A percentile compares a stretch with the other conserved stretches of the same genome.
Evolutionary conservation across 1,140 invertebrate genomes (phyloP).

Genomic region (Aleiodes sp.): DNA sequence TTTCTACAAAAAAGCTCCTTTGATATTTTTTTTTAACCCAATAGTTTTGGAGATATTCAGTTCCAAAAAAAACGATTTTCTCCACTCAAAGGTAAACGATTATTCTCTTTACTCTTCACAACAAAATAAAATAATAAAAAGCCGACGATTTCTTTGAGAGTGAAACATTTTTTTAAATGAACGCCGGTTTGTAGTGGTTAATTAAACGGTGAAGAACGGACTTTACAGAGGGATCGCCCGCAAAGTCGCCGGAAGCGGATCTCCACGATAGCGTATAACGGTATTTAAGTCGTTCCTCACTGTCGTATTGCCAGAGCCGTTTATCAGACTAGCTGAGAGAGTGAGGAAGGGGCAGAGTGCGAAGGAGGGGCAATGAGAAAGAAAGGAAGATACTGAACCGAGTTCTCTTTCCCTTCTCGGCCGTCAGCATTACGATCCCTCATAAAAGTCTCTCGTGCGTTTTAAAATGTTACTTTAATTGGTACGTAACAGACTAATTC

Average conservation of each 20-base stretch:
- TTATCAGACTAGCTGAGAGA: slow-evolving; percentile 9
- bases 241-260: slow-evolving; percentile 17
- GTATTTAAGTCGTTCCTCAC: slow-evolving; percentile 14
- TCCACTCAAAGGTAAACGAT: no score
- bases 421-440: slow-evolving; percentile 21
- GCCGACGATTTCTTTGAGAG: no score
- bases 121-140: no score
- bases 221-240: neutral
- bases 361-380: slow-evolving; percentile 17
- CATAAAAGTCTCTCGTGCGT: slow-evolving; percentile 22
- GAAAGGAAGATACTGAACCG: neutral
- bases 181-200: slow-evolving; percentile 4
- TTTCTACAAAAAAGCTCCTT: no score
- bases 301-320: slow-evolving; percentile 8
- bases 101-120: no score
- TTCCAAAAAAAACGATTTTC: no score
- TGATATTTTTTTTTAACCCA: no score
- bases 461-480: slow-evolving; percentile 24
- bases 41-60: no score
- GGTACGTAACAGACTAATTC: slow-evolving; percentile 12
- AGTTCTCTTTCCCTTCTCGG: neutral
- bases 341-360: slow-evolving; percentile 31
- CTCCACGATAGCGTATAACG: slow-evolving; percentile 15
- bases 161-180: slow-evolving; percentile 9
- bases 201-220: slow-evolving; percentile 13